phyloP scores from a whole-genome alignment of 2,113 vertebrate genomes.

The Carassius gibelio region DNA sequence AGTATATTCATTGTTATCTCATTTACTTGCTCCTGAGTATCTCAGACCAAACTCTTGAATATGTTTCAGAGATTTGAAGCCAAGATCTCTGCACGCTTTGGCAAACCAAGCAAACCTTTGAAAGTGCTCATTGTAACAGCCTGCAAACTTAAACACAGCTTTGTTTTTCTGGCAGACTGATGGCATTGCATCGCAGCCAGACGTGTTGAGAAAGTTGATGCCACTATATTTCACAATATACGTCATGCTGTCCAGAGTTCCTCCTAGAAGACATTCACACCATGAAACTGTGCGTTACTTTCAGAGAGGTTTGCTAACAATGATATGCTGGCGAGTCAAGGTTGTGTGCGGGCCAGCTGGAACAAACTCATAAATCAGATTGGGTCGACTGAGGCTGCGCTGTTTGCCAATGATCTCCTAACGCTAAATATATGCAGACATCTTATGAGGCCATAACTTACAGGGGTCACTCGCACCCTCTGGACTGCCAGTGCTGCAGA shows the following conservation, averaged over 20 bases:
- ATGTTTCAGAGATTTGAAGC: not conserved
- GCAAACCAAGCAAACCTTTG: not conserved
- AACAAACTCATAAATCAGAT: constrained; percentile 51
- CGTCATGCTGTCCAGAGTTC: not conserved
- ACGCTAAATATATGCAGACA: constrained; percentile 41
- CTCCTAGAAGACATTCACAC: not conserved
- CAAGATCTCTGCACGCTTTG: not conserved
- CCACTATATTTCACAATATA: not conserved
- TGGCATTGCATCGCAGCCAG: not conserved
- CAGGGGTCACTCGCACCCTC: constrained; percentile 18
- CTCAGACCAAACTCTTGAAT: constrained; percentile 5
- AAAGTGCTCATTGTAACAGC: not conserved
- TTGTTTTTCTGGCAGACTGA: not conserved
- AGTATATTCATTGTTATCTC: not conserved
- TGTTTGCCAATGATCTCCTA: constrained; percentile 27
- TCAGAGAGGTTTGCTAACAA: constrained; percentile 23
- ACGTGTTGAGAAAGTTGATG: not conserved
- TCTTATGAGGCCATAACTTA: constrained; percentile 35
- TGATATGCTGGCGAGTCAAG: constrained; percentile 46
- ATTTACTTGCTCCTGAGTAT: not conserved
- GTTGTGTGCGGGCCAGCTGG: constrained; percentile 28
- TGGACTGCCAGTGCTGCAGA: not conserved
- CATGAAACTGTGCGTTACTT: constrained; percentile 14
- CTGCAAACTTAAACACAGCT: not conserved
- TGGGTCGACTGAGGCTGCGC: not conserved